Evolutionary conservation across 2,888 invertebrate genomes (phyloP), one percentile per base, ranked within the genome.

Genomic region (Incurvaria masculella): DNA sequence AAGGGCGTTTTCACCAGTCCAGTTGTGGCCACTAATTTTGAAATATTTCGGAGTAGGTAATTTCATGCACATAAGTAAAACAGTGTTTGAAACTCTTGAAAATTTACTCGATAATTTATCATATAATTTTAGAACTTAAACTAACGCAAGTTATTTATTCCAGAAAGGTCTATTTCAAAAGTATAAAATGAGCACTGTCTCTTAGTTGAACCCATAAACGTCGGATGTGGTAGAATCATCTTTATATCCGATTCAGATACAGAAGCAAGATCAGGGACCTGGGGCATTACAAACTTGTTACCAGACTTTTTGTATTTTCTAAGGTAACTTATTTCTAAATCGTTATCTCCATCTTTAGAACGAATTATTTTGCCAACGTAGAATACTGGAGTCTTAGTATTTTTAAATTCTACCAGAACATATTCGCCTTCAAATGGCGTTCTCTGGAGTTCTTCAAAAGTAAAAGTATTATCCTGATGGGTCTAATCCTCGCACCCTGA

Each of bases 371-470:
- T 42, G 41, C 47, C 47, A 21, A 42, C 21, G 33, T 42, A 47
- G 42, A 42, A 47, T 23, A 47, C 16, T 42, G 42, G 19, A 20
- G 42, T 41, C 42, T 47, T 47, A 10, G 20, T 41, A 42, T 47
- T 40, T 41, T 47, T 47, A 23, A 47, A 47, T 26, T 47, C 47
- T 42, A 41, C 47, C 41, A 47, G 47, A 42, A 42, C 47, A 41
- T 21, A 47, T 23, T 47, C 47, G 41, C 19, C 47, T 16, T 23
- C 23, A 42, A 18, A 23, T 23, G 47, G 47, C 4, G 17, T 47
- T 42, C 41, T 47, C 2, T 43, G 38, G 42, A 47, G 47, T 43
- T 43, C 21, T 23, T 47, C 39, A 33, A 47, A 47, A 17, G 27
- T 21, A 20, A 44, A 38, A 2, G 40, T 2, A n/a, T n/a, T 38